Evolutionary conservation across 2,113 vertebrate species (phyloP).

Genomic region (Thalassoma bifasciatum): DNA sequence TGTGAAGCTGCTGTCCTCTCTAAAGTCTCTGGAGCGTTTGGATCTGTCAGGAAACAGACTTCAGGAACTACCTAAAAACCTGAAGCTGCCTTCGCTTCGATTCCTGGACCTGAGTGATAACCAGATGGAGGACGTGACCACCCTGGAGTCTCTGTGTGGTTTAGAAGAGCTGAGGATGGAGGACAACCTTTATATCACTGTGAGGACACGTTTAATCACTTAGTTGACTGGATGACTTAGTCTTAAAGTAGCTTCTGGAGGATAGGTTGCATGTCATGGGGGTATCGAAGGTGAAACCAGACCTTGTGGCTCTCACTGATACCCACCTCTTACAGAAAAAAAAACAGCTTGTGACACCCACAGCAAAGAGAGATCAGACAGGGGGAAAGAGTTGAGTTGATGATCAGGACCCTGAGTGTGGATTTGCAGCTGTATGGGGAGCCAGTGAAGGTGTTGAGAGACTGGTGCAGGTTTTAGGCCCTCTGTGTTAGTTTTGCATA

Average conservation of each 20-base stretch:
- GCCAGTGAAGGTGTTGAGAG: no score
- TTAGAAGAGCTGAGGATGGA: conserved; percentile 90
- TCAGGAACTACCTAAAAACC: conserved; percentile 84
- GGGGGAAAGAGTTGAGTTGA: no score
- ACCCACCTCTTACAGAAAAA: no score
- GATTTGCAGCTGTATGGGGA: no score
- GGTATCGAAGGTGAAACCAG: neutral
- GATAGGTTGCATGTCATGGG: no score
- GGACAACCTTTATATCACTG: conserved; percentile 92
- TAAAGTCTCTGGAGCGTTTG: conserved; percentile 87
- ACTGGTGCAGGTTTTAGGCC: neutral
- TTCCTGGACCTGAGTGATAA: conserved; percentile 90
- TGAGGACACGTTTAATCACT: conserved; percentile 71
- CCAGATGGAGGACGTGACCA: conserved; percentile 88
- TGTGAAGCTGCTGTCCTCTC: conserved; percentile 84
- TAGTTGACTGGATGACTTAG: no score
- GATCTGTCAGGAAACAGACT: conserved; percentile 92
- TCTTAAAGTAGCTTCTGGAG: no score
- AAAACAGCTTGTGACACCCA: no score
- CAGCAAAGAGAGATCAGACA: no score
- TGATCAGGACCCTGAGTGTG: no score
- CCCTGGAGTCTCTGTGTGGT: conserved; percentile 82
- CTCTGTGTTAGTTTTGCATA: conserved; percentile 5
- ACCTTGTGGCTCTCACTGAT: no score
- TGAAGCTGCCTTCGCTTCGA: conserved; percentile 85